Conservation (phyloP, 1,140 invertebrate species). For the Drosophila takahashii region DNA sequence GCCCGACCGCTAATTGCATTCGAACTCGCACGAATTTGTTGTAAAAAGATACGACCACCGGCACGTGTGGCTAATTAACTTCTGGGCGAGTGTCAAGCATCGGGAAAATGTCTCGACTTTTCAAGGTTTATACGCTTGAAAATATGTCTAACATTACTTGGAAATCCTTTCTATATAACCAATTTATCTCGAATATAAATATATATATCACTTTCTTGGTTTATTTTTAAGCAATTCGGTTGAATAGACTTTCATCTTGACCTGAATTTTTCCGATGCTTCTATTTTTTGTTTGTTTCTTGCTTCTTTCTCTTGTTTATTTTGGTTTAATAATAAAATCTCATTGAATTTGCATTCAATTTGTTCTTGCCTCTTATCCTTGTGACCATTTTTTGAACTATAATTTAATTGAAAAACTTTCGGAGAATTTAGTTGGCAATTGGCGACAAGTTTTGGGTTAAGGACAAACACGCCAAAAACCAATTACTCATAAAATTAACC, state of each 20-base stretch:
- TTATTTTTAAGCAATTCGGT: slow-evolving; percentile 37
- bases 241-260: slow-evolving; percentile 55
- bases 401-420: slow-evolving; percentile 43
- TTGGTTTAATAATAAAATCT: slow-evolving; percentile 35
- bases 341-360: slow-evolving; percentile 29
- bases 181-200: slow-evolving; percentile 4
- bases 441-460: slow-evolving; percentile 31
- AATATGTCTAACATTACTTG: slow-evolving; percentile 30
- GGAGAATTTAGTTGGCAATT: slow-evolving; percentile 13
- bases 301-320: slow-evolving; percentile 17
- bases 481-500: slow-evolving; percentile 16
- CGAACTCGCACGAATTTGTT: slow-evolving; percentile 32
- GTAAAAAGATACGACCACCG: slow-evolving; percentile 22
- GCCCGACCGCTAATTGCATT: slow-evolving; percentile 33
- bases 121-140: slow-evolving; percentile 22
- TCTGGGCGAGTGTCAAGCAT: slow-evolving; percentile 19
- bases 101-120: slow-evolving; percentile 16
- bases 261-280: slow-evolving; percentile 44
- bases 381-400: slow-evolving; percentile 36
- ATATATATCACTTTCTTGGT: slow-evolving; percentile 6
- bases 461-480: slow-evolving; percentile 35
- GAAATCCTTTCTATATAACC: slow-evolving; percentile 31
- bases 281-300: slow-evolving; percentile 16
- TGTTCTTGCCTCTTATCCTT: slow-evolving; percentile 29
- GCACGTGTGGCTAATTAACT: slow-evolving; percentile 50